These are phyloP conservation scores for Eremophila alpestris DNA, from an alignment of 2,797 vertebrate species.

Conservation along the genomic window DNA sequence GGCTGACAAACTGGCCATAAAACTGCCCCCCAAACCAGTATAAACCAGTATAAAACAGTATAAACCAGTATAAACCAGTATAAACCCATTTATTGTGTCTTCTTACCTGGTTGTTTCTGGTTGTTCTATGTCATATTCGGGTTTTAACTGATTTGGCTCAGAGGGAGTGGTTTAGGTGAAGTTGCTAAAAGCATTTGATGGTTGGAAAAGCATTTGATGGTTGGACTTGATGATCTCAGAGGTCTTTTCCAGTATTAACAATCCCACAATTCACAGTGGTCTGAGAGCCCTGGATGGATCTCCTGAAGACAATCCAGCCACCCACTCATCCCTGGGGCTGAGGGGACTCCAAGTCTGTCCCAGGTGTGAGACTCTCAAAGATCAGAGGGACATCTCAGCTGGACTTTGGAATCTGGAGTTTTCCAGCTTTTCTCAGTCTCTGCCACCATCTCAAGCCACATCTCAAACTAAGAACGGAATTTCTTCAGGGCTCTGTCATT, in stretches of 20 bases:
- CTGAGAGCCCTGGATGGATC: background rate
- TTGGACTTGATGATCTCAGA: background rate
- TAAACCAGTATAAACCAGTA: too few relatives aligned
- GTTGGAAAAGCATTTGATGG: background rate
- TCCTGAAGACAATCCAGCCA: constrained; percentile 48
- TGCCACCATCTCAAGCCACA: background rate
- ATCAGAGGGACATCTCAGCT: background rate
- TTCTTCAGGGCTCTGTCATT: background rate
- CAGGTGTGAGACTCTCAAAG: constrained; percentile 5
- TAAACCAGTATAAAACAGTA: too few relatives aligned
- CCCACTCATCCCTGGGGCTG: constrained; percentile 7
- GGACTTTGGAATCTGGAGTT: background rate
- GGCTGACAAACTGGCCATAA: background rate
- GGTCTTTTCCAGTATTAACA: background rate
- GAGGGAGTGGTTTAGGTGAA: background rate
- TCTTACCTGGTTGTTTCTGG: background rate
- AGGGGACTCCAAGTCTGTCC: constrained; percentile 11
- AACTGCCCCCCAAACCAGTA: background rate
- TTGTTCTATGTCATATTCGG: accelerated
- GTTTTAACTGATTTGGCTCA: background rate
- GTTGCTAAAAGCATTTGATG: accelerated
- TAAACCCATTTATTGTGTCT: background rate
- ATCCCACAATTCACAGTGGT: accelerated
- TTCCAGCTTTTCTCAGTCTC: background rate
- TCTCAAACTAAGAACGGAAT: background rate